These are phyloP conservation scores for Psittacula cyanocephala DNA, from an alignment of 2,113 vertebrate species.

Conservation along the genomic window DNA sequence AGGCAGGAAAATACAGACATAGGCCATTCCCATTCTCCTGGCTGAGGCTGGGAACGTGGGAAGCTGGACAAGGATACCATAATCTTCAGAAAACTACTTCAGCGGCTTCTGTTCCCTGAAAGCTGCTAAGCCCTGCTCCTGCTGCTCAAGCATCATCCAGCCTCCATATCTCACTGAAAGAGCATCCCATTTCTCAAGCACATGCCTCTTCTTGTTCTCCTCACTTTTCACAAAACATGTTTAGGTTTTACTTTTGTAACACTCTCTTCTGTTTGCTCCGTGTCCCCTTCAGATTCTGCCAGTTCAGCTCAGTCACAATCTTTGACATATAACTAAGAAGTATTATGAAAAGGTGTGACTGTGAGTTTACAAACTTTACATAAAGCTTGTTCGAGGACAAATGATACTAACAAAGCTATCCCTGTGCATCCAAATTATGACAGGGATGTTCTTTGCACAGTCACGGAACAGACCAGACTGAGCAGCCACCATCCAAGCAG, in stretches of 20 bases:
- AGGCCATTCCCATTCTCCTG: not conserved
- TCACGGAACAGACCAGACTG: not conserved
- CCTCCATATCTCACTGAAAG: not conserved
- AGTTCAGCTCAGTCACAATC: not conserved
- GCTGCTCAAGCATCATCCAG: not conserved
- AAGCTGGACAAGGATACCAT: fast-evolving
- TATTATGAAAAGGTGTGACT: not conserved
- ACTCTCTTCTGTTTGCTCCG: not conserved
- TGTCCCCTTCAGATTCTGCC: not conserved
- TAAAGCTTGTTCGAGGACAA: not conserved
- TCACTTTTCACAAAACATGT: not conserved
- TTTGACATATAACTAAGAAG: not conserved
- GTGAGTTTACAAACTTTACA: not conserved
- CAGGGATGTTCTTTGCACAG: not conserved
- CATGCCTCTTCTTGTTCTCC: not conserved
- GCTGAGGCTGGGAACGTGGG: not conserved
- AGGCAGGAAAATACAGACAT: not conserved
- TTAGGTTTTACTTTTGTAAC: not conserved
- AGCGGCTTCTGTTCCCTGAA: fast-evolving
- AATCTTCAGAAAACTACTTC: not conserved
- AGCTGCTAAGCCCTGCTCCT: not conserved
- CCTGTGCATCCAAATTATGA: not conserved
- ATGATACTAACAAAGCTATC: not conserved
- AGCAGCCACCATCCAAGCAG: not conserved
- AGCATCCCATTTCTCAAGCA: not conserved